Evolutionary conservation across 2,113 vertebrate genomes (phyloP).

Genomic region (Aphyosemion australe): DNA sequence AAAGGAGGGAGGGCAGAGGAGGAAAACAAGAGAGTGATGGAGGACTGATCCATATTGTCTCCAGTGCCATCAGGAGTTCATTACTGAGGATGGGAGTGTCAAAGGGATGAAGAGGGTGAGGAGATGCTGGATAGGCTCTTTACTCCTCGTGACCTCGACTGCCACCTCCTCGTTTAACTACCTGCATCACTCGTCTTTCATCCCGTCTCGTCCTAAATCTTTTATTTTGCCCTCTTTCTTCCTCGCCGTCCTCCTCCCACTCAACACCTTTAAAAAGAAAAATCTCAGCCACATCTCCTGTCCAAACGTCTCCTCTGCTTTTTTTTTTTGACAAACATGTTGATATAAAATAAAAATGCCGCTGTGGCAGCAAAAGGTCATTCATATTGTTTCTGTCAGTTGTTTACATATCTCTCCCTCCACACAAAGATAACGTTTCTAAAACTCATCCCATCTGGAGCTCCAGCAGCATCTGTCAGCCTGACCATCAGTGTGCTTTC

Average conservation of each 20-base stretch:
- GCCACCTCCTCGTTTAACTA: conserved; percentile 29
- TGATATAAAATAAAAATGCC: not conserved
- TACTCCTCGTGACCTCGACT: conserved; percentile 35
- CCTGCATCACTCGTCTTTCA: conserved; percentile 10
- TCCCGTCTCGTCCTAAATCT: not conserved
- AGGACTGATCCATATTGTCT: conserved; percentile 58
- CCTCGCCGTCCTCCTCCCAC: not conserved
- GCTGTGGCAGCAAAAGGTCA: conserved; percentile 13
- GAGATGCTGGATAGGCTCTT: conserved; percentile 48
- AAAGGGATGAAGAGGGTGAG: conserved; percentile 30
- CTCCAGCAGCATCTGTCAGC: conserved; percentile 57
- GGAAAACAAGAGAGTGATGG: conserved; percentile 21
- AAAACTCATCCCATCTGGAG: conserved; percentile 49
- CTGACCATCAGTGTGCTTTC: conserved; percentile 49
- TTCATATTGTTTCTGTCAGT: conserved; percentile 48
- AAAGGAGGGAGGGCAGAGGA: conserved; percentile 38
- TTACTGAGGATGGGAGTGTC: conserved; percentile 52
- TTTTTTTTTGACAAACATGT: not conserved
- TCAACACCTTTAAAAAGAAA: too few relatives aligned
- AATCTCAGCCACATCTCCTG: too few relatives aligned
- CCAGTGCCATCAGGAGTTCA: conserved; percentile 70
- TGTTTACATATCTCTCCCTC: conserved; percentile 41
- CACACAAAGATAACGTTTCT: conserved; percentile 9
- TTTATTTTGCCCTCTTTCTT: not conserved
- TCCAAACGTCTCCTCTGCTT: too few relatives aligned